phyloP scores from a whole-genome alignment of 2,888 invertebrate species.

The Anthophora plumipes region DNA sequence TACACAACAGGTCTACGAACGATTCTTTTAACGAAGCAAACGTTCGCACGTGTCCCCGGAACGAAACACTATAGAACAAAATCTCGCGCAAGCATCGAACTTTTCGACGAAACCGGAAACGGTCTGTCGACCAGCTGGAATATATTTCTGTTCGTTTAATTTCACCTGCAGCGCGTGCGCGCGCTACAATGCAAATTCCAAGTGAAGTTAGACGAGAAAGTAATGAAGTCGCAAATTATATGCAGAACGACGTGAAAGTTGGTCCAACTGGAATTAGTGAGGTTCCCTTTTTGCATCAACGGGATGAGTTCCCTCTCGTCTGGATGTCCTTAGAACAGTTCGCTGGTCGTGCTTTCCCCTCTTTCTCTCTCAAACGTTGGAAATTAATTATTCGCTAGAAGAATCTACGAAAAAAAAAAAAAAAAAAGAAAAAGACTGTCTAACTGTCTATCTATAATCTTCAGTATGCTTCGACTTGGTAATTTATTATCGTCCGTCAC shows the following conservation, averaged over 20 bases:
- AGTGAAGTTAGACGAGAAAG: constrained; percentile 42
- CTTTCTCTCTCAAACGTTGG: background rate
- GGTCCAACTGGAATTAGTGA: constrained; percentile 38
- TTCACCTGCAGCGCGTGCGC: background rate
- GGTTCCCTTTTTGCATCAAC: constrained; percentile 29
- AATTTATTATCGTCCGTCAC: constrained; percentile 43
- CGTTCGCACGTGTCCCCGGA: background rate
- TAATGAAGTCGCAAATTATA: constrained; percentile 56
- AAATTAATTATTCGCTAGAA: constrained; percentile 55
- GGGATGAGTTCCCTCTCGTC: background rate
- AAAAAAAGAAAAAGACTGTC: too few relatives aligned
- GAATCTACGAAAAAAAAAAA: constrained; percentile 48
- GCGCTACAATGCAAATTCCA: constrained; percentile 46
- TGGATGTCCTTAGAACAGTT: background rate
- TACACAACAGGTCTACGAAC: background rate
- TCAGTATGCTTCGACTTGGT: constrained; percentile 28
- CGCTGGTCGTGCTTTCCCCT: background rate
- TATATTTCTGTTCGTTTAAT: constrained; percentile 40
- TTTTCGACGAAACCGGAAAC: background rate
- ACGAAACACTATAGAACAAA: background rate
- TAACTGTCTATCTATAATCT: constrained; percentile 37
- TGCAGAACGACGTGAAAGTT: constrained; percentile 51
- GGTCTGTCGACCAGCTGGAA: background rate
- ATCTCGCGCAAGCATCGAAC: background rate
- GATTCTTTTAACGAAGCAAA: background rate